Conservation (phyloP, 2,888 invertebrate genomes). For the Neoscelio sp. region DNA sequence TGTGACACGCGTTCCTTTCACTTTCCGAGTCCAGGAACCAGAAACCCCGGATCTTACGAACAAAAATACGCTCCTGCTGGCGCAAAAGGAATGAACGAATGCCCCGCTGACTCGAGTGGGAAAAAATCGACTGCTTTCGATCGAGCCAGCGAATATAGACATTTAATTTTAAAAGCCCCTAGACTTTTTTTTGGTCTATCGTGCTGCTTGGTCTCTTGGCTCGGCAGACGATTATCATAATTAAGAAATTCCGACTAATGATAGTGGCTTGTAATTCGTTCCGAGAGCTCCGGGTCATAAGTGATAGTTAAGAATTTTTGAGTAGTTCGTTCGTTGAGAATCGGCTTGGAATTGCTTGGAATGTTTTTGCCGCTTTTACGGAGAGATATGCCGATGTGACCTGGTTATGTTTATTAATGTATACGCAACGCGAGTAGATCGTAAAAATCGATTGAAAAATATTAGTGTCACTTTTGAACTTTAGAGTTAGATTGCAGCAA, state of each 20-base stretch:
- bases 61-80: slow-evolving; percentile 71
- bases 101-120: not conserved
- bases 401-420: too few relatives aligned
- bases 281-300: too few relatives aligned
- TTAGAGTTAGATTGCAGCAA: too few relatives aligned
- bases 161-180: slow-evolving; percentile 5
- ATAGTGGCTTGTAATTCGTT: not conserved
- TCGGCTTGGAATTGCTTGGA: too few relatives aligned
- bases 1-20: slow-evolving; percentile 81
- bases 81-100: slow-evolving; percentile 64
- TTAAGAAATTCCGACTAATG: slow-evolving; percentile 19
- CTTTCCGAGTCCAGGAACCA: slow-evolving; percentile 81
- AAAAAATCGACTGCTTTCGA: not conserved
- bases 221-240: slow-evolving; percentile 6
- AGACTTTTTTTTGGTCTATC: not conserved
- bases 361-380: too few relatives aligned
- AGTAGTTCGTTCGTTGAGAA: too few relatives aligned
- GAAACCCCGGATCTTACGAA: slow-evolving; percentile 76
- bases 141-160: slow-evolving; percentile 30
- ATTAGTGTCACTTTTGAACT: too few relatives aligned
- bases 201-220: not conserved
- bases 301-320: too few relatives aligned
- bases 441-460: too few relatives aligned
- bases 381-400: too few relatives aligned
- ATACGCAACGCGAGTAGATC: too few relatives aligned